Evolutionary conservation across 2,888 invertebrate species (phyloP), one percentile per base, ranked within the genome.

Genomic region (Andrena chrysosceles): DNA sequence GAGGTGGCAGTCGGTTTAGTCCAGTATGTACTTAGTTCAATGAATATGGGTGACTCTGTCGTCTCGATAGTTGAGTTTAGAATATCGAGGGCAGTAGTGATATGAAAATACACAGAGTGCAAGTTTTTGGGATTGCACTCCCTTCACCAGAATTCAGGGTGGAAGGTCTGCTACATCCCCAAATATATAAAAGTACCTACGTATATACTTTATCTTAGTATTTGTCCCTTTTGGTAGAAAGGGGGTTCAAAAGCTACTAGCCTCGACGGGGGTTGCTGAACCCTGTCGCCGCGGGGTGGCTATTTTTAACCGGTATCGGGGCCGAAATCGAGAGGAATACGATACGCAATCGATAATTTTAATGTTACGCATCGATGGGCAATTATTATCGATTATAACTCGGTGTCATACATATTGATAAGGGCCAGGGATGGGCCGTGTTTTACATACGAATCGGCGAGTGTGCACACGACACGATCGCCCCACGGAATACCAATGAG

Each of bases 211-310:
- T 16, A 16, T 42, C 42, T 42, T 42, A 4, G 4, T 42, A 1
- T 16, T 13, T 16, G 42, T 4, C 13, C 4, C 1, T 26, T 56
- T 56, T 10, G 4, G 26, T 2, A 26, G 1, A 56, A 10, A 26
- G 23, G 13, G 56, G 10, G 1, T 23, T n/a, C 7, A 10, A 76
- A 81, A 77, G 70, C 74, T 79, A 83, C 85, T 85, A 83, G 82
- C 84, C 85, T 81, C 78, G 71, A 82, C 88, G 90, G 89, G 90
- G 91, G 91, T 91, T 90, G 91, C 90, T 92, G 93, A 91, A 92
- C 91, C 88, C 90, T 90, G n/a, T 31, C 56, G 26, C 23, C 54
- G 56, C 31, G 10, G n/a, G 49, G 20, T 23, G 48, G 71, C 33
- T 78, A 82, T 79, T 82, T 82, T 82, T 82, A 82, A 74, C 69